Percentiles rank a stretch among this genome's conserved stretches.
phyloP scores from a whole-genome alignment of 30 jellyfish, hydroid and myxozoan species.

The Catostylus mosaicus region DNA sequence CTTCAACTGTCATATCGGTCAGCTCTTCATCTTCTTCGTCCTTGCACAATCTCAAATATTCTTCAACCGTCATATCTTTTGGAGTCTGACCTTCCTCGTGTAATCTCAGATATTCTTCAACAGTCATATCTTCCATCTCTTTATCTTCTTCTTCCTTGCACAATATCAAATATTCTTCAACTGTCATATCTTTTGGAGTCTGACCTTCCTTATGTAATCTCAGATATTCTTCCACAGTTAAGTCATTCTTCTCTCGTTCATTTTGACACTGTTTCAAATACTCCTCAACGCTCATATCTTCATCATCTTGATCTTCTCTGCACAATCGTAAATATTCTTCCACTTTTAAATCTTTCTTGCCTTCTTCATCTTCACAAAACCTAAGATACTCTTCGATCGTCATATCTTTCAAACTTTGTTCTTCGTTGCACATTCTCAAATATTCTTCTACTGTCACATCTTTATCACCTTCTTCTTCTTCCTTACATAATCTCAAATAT shows the following conservation, averaged over 20 bases:
- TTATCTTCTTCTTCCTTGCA: not conserved
- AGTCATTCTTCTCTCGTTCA: slow-evolving; percentile 2
- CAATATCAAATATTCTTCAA: slow-evolving; percentile 27
- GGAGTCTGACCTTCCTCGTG: not conserved
- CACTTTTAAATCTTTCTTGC: slow-evolving; percentile 22
- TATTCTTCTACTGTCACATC: slow-evolving; percentile 46
- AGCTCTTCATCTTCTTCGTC: not conserved
- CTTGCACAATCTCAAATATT: slow-evolving; percentile 2
- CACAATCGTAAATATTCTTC: slow-evolving; percentile 30
- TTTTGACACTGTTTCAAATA: not conserved
- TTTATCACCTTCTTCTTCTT: not conserved
- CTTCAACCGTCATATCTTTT: slow-evolving; percentile 26
- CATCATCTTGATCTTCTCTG: not conserved
- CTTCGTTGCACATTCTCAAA: slow-evolving; percentile 3
- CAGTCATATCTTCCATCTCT: not conserved
- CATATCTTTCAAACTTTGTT: not conserved
- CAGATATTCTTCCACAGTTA: slow-evolving; percentile 47
- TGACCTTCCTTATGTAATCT: not conserved
- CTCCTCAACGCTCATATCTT: slow-evolving; percentile 1
- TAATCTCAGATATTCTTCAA: slow-evolving; percentile 23
- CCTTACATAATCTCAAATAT: slow-evolving; percentile 9
- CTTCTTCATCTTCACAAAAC: not conserved
- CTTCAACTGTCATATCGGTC: slow-evolving; percentile 27
- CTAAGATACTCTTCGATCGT: slow-evolving; percentile 17
- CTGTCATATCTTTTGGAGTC: slow-evolving; percentile 14